Percentiles rank a stretch among this genome's conserved stretches.
phyloP scores from a whole-genome alignment of 2,113 vertebrate genomes.

The Psophia crepitans region DNA sequence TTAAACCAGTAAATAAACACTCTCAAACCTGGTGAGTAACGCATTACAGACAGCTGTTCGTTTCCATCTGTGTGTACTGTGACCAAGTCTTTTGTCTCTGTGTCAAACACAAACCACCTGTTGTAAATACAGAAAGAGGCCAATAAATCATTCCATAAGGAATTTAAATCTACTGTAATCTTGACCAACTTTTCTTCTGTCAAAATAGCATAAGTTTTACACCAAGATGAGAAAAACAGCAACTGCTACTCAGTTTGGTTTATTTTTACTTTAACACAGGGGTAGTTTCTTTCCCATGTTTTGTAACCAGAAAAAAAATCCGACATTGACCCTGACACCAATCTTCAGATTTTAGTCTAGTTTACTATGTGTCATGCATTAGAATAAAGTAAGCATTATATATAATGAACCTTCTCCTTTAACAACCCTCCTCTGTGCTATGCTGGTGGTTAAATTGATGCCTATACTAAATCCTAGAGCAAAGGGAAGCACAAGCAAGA shows the following conservation, averaged over 20 bases:
- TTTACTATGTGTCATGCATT: background rate
- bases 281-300: background rate
- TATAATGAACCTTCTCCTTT: background rate
- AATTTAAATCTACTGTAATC: background rate
- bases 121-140: conserved; percentile 44
- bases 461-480: background rate
- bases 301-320: background rate
- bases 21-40: conserved; percentile 88
- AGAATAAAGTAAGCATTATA: background rate
- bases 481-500: background rate
- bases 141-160: background rate
- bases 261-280: background rate
- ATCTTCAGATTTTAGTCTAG: background rate
- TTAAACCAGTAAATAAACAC: background rate
- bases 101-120: conserved; percentile 98
- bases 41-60: conserved; percentile 94
- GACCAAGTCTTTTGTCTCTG: conserved; percentile 94
- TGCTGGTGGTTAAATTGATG: background rate
- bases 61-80: conserved; percentile 97
- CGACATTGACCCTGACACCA: background rate
- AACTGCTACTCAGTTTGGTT: background rate
- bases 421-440: background rate
- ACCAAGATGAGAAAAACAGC: background rate
- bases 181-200: background rate
- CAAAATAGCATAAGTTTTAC: background rate